These are phyloP conservation scores for Agriopis leucophaearia DNA, from an alignment of 2,888 invertebrate genomes.

Conservation along the genomic window DNA sequence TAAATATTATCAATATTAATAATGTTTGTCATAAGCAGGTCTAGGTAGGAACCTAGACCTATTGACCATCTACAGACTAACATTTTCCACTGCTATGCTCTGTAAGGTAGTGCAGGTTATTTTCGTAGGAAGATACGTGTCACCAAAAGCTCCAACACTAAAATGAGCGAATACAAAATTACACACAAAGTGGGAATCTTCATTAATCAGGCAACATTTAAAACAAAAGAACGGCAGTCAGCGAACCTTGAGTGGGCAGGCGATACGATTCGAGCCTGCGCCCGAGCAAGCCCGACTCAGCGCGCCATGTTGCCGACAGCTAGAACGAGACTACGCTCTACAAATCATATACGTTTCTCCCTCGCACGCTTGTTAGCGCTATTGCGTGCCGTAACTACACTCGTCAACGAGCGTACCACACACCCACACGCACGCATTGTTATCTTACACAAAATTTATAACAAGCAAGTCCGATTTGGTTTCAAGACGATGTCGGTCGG, in stretches of 20 bases:
- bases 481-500: constrained; percentile 61
- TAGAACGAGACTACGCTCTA: constrained; percentile 68
- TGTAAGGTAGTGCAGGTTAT: too few species aligned
- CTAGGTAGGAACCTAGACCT: too few species aligned
- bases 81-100: too few species aligned
- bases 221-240: constrained; percentile 87
- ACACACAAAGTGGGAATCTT: constrained; percentile 32
- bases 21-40: too few species aligned
- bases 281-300: constrained; percentile 87
- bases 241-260: constrained; percentile 88
- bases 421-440: constrained; percentile 84
- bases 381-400: constrained; percentile 85
- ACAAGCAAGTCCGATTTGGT: constrained; percentile 83
- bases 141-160: neutral
- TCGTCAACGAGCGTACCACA: constrained; percentile 83
- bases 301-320: constrained; percentile 84
- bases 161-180: neutral
- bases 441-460: constrained; percentile 85
- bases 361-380: constrained; percentile 86
- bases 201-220: constrained; percentile 77
- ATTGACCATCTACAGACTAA: too few species aligned
- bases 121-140: neutral
- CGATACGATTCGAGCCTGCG: constrained; percentile 89
- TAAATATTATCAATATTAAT: too few species aligned
- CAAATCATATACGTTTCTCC: constrained; percentile 56